Conservation (phyloP, 2,888 invertebrate species). For the Xestobium rufovillosum region DNA sequence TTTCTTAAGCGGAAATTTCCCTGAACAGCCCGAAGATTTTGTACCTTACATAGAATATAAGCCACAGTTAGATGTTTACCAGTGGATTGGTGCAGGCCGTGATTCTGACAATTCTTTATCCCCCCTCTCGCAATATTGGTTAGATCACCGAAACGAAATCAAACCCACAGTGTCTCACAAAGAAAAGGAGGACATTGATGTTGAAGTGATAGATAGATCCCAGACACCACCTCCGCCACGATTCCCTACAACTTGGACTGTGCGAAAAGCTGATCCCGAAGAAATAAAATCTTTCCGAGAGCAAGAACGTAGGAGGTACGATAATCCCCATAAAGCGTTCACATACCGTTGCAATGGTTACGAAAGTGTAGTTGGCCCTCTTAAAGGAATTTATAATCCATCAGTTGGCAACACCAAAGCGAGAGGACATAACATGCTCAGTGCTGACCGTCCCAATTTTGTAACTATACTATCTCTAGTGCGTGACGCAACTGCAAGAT, state of each 20-base stretch:
- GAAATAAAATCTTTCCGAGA: conserved; percentile 71
- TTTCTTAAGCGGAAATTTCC: conserved; percentile 75
- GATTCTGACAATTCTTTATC: conserved; percentile 76
- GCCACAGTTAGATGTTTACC: conserved; percentile 61
- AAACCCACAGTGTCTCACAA: conserved; percentile 29
- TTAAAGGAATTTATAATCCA: conserved; percentile 58
- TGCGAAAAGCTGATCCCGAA: conserved; percentile 66
- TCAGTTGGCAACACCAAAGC: conserved; percentile 55
- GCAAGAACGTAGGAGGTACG: conserved; percentile 78
- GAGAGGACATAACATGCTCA: conserved; percentile 76
- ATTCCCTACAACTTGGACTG: conserved; percentile 76
- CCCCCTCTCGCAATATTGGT: conserved; percentile 72
- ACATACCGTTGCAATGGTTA: conserved; percentile 85
- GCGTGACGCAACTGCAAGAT: conserved; percentile 85
- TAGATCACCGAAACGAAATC: conserved; percentile 52
- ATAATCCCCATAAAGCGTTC: conserved; percentile 84
- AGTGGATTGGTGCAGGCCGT: conserved; percentile 92
- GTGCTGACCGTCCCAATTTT: conserved; percentile 77
- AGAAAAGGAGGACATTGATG: conserved; percentile 39
- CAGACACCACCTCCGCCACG: conserved; percentile 48
- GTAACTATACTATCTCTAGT: conserved; percentile 86
- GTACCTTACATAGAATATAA: conserved; percentile 85
- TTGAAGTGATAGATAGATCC: conserved; percentile 40
- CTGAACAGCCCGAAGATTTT: conserved; percentile 77
- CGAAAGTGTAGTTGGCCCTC: conserved; percentile 72